Evolutionary conservation across 2,113 vertebrate species (phyloP), one percentile per base, ranked within the genome.

Genomic region (Narcine bancroftii): DNA sequence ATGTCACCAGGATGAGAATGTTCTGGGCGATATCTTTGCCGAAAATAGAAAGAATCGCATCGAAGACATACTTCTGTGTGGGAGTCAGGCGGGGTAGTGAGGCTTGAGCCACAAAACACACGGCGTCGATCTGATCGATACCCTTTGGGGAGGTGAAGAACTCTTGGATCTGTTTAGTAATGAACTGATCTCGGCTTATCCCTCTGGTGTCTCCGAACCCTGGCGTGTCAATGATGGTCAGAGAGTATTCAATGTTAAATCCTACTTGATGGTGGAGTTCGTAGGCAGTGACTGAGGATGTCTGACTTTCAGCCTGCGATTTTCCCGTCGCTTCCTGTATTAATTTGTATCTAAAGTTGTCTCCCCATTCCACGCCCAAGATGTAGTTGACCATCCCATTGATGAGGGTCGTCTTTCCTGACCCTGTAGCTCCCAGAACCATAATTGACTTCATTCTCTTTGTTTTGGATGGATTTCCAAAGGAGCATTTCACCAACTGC

Each of bases 191-290:
- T 13, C 56, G 56, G 56, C 56, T 60, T 5, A 60, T 60, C 6
- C 56, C 56, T 92, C 94, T 89, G 0, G 94, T 94, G 13, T 95
- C 94, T 33, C 94, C 95, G 92, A 96, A 95, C 0, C 95, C 95
- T 33, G 95, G 95, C 0, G 94, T 95, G 56, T 60, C 56, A 13
- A 60, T 60, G 56, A 60, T 60, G 13, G 56, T 60, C 56, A 60
- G 56, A 60, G 95, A 95, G 92, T 72, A 93, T 0, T 92, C 29
- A 1, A 95, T 89, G 7, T 75, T 17, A 47, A 96, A 95, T 0
- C 93, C 94, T 0, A 93, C 53, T 26, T 89, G 92, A 71, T 94
- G 56, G 89, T 94, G 45, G 72, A 96, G 29, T 63, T 94, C 76
- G 66, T 95, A 96, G 21, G 93, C 94, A 0, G 93, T 95, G 92